Evolutionary conservation across 2,888 invertebrate species (phyloP), one percentile per base, ranked within the genome.

Genomic region (Andrena flavipes): DNA sequence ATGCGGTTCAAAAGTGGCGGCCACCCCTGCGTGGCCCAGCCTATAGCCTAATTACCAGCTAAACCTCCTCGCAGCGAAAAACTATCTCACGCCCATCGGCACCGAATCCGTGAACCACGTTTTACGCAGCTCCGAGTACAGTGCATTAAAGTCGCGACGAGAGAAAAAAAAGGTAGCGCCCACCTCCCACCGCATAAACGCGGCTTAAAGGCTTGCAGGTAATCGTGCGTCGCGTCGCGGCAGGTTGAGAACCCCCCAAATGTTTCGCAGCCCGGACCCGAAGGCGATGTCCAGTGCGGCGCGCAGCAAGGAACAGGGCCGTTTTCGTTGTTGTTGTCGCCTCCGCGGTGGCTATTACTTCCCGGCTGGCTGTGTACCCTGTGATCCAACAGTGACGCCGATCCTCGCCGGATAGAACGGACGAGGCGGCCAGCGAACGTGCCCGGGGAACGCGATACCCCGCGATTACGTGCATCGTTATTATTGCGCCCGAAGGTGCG

Each of bases 281-380:
- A 88, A 87, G 86, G 88, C 89, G 91, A 91, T 89, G 91, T 89
- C 91, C 89, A 90, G 89, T 89, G 85, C 85, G 82, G 72, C 59
- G 80, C 80, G 86, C 78, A 84, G 80, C 74, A 80, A 90, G 77
- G 84, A 86, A 86, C 84, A 87, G 86, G 87, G 83, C 74, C 78
- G 87, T 87, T 85, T 78, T 88, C 81, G 85, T 87, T 80, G 76
- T 83, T 69, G 72, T 56, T 56, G 23, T 56, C 23, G 56, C 23
- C 56, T 3, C 23, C 56, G 7, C 4, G 23, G 56, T 85, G 56
- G 73, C 67, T 72, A 84, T 85, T 72, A 70, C 72, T 76, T 77
- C 60, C 74, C 79, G 64, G 85, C 87, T 83, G 72, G 80, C 84
- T 84, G 70, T 67, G 69, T 13, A 81, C 30, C 70, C 79, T 56